Conservation (phyloP, 2,797 vertebrate species). For the Moxostoma hubbsi region DNA sequence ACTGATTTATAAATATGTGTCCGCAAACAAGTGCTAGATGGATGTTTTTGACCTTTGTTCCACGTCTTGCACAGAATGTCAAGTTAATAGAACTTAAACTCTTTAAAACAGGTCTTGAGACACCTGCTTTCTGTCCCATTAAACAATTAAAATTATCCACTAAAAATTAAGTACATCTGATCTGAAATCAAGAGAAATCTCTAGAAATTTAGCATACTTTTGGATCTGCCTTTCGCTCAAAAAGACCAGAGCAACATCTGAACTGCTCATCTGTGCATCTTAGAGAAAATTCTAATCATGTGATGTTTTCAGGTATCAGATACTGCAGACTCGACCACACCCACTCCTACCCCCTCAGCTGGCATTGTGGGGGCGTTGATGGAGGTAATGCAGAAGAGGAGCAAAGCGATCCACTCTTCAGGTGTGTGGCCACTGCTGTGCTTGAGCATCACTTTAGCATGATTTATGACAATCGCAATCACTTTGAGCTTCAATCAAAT, state of each 20-base stretch:
- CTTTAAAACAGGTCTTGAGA: no score
- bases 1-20: no score
- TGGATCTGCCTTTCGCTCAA: no score
- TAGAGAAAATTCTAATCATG: not conserved
- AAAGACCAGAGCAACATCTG: not conserved
- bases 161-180: no score
- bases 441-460: not conserved
- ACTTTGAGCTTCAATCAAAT: not conserved
- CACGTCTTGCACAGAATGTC: no score
- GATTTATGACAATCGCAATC: not conserved
- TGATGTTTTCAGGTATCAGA: conserved; percentile 82
- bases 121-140: no score
- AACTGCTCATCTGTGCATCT: not conserved
- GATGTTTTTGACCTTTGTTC: no score
- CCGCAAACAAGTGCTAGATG: no score
- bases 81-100: no score
- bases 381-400: conserved; percentile 99
- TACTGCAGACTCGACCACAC: conserved; percentile 76
- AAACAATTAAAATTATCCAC: no score
- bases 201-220: no score
- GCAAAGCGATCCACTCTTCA: conserved; percentile 98
- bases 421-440: conserved; percentile 75
- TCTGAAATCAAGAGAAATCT: no score
- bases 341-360: conserved; percentile 82
- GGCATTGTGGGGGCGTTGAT: conserved; percentile 96